Conservation (phyloP, 2,113 vertebrate species). For the Onychorhynchus coronatus region DNA sequence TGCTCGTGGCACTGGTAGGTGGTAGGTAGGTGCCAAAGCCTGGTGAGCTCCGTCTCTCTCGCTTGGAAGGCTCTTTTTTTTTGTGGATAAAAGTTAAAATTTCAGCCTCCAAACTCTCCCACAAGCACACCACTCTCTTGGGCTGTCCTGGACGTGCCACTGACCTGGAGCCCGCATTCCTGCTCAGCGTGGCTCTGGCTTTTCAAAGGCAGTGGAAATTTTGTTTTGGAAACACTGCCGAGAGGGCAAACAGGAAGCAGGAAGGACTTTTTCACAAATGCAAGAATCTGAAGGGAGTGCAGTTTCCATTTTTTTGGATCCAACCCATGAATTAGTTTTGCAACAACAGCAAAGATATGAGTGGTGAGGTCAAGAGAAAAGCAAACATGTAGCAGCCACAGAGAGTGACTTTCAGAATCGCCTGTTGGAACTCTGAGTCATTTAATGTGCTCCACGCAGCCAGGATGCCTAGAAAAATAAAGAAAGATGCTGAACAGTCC, state of each 20-base stretch:
- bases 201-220: constrained; percentile 28
- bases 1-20: fast-evolving
- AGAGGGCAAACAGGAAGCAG: constrained; percentile 54
- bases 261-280: constrained; percentile 15
- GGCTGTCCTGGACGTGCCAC: background rate
- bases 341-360: constrained; percentile 35
- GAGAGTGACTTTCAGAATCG: background rate
- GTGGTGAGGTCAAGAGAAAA: constrained; percentile 37
- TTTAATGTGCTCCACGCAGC: background rate
- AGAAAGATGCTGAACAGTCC: constrained; percentile 10
- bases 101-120: background rate
- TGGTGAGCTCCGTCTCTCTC: background rate
- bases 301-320: background rate
- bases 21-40: fast-evolving
- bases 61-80: background rate
- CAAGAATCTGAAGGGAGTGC: background rate
- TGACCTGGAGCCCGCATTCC: background rate
- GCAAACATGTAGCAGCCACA: constrained; percentile 21
- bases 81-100: background rate
- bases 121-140: background rate
- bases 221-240: constrained; percentile 38
- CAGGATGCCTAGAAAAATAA: constrained; percentile 39
- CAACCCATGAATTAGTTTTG: background rate
- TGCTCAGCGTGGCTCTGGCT: background rate
- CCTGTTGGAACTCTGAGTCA: background rate